These are phyloP conservation scores for Tenebrosternarchus preto DNA, from an alignment of 2,113 vertebrate species.

Conservation along the genomic window DNA sequence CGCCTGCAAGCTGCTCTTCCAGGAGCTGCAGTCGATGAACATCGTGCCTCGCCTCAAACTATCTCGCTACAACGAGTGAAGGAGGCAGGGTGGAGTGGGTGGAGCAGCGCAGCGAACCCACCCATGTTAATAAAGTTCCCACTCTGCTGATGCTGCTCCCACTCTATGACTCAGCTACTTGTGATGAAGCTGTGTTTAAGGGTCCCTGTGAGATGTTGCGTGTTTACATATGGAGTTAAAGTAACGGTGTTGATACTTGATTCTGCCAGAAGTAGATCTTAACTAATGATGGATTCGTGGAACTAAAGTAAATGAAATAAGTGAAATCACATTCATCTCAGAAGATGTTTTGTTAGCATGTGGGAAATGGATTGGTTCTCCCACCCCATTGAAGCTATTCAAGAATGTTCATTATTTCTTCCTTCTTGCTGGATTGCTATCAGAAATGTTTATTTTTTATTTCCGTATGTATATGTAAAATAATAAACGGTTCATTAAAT, in stretches of 20 bases:
- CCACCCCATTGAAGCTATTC: neutral
- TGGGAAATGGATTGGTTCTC: neutral
- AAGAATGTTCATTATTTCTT: neutral
- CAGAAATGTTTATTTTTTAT: conserved; percentile 11
- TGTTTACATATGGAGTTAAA: neutral
- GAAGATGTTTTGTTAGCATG: conserved; percentile 11
- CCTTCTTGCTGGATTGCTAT: conserved; percentile 24
- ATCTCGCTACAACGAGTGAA: conserved; percentile 91
- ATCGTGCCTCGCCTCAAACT: conserved; percentile 95
- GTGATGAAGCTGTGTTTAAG: too few relatives aligned
- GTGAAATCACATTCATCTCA: neutral
- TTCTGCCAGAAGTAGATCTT: neutral
- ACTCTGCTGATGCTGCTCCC: neutral
- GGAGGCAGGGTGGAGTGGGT: neutral
- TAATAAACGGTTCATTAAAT: conserved; percentile 30
- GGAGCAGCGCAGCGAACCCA: too few relatives aligned
- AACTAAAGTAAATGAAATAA: neutral
- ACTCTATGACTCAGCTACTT: neutral
- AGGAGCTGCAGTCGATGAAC: conserved; percentile 99
- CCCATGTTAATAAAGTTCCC: neutral
- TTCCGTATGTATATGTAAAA: conserved; percentile 35
- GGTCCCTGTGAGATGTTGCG: too few relatives aligned
- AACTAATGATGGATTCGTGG: neutral
- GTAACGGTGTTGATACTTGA: neutral
- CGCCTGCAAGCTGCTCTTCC: conserved; percentile 97